These are phyloP conservation scores for Uropetala carovei DNA, from an alignment of 2,888 invertebrate genomes.

Conservation along the genomic window DNA sequence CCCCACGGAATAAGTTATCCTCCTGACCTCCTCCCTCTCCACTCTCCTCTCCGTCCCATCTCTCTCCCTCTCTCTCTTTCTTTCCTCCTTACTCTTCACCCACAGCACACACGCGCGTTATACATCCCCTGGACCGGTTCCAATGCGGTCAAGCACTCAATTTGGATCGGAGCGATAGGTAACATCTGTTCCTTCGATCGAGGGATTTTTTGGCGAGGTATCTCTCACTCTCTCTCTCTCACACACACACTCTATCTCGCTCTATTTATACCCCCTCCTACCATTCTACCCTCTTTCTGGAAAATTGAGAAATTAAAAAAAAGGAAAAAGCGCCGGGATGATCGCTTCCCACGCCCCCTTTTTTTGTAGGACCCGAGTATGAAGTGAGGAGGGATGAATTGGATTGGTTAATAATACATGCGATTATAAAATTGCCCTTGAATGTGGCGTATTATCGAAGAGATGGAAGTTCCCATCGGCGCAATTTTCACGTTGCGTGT, in stretches of 20 bases:
- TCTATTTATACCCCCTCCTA: not conserved
- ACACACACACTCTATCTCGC: no score
- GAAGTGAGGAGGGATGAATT: no score
- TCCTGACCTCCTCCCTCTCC: not conserved
- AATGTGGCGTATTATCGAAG: no score
- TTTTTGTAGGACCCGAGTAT: no score
- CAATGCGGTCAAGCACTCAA: constrained; percentile 45
- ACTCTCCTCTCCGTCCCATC: not conserved
- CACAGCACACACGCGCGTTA: constrained; percentile 4
- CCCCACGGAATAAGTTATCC: constrained; percentile 45
- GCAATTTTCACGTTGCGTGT: no score
- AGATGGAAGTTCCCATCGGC: no score
- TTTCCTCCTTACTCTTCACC: not conserved
- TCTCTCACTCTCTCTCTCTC: no score
- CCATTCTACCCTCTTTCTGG: not conserved
- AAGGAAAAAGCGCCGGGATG: not conserved
- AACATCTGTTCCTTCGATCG: constrained; percentile 46
- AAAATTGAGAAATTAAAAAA: constrained; percentile 58
- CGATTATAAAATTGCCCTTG: no score
- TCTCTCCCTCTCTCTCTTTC: not conserved
- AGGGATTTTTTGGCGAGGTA: constrained; percentile 4
- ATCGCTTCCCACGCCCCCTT: not conserved
- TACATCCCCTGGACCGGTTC: constrained; percentile 21
- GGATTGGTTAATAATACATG: no score
- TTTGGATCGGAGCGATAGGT: constrained; percentile 16